Evolutionary conservation across 2,888 invertebrate species (phyloP).

Genomic region (Nasonia oneida): DNA sequence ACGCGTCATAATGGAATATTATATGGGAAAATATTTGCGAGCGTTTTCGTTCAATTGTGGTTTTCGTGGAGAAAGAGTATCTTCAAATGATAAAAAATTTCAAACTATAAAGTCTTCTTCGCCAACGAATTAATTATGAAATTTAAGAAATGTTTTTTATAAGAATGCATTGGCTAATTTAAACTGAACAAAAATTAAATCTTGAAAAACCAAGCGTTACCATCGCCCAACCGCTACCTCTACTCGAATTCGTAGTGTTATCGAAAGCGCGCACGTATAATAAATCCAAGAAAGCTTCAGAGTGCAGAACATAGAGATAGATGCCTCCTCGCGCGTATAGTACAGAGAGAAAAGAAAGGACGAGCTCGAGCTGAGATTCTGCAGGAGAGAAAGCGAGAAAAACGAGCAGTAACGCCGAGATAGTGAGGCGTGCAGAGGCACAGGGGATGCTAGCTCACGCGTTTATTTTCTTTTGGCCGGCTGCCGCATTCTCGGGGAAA

Average conservation of each 20-base stretch:
- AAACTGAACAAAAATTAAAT: no score
- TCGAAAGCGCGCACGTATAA: background rate
- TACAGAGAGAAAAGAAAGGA: background rate
- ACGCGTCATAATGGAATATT: no score
- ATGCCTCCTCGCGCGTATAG: background rate
- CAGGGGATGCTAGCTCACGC: constrained; percentile 36
- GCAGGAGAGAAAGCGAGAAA: background rate
- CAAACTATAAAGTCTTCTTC: no score
- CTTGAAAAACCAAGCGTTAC: background rate
- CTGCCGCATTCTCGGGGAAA: constrained; percentile 43
- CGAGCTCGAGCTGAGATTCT: background rate
- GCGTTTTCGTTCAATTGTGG: background rate
- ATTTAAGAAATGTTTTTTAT: no score
- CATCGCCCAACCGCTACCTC: background rate
- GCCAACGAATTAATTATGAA: no score
- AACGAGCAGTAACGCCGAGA: constrained; percentile 7
- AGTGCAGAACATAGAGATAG: constrained; percentile 11
- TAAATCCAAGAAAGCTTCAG: constrained; percentile 6
- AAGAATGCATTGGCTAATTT: no score
- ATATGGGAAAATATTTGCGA: background rate
- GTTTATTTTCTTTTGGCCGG: constrained; percentile 54
- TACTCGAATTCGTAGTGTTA: background rate
- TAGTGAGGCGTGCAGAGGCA: background rate
- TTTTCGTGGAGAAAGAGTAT: no score
- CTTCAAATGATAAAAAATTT: no score